Conservation (phyloP, 2,113 vertebrate genomes). For the Dermatemys mawii region DNA sequence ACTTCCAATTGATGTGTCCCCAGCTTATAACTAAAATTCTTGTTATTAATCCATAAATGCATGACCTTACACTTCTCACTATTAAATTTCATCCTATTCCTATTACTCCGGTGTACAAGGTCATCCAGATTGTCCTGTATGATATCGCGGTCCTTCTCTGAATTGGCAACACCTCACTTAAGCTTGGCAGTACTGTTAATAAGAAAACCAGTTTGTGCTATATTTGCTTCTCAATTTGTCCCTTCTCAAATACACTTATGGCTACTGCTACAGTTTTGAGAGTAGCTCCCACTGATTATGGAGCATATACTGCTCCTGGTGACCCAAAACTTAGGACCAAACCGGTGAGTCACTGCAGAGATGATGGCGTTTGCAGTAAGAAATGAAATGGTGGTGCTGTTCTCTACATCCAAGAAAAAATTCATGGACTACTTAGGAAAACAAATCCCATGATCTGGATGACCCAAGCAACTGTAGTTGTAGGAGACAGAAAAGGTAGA, state of each 20-base stretch:
- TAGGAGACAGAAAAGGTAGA: too few species aligned
- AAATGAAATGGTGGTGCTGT: not conserved
- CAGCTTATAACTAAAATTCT: too few species aligned
- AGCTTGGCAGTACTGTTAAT: not conserved
- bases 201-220: not conserved
- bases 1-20: too few species aligned
- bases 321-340: not conserved
- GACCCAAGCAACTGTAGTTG: too few species aligned
- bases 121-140: too few species aligned
- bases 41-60: too few species aligned
- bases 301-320: not conserved
- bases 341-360: not conserved
- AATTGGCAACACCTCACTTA: too few species aligned
- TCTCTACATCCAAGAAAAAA: not conserved
- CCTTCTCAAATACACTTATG: too few species aligned
- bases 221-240: not conserved
- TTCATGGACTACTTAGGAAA: not conserved
- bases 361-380: not conserved
- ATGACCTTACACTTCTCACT: too few species aligned
- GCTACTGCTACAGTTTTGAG: not conserved
- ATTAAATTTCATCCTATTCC: too few species aligned
- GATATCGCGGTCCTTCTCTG: too few species aligned
- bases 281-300: not conserved
- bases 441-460: not conserved
- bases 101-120: too few species aligned